Percentiles rank a stretch among this genome's conserved stretches.
Conservation (phyloP, 1,140 invertebrate species). For the Polypedilum vanderplanki region DNA sequence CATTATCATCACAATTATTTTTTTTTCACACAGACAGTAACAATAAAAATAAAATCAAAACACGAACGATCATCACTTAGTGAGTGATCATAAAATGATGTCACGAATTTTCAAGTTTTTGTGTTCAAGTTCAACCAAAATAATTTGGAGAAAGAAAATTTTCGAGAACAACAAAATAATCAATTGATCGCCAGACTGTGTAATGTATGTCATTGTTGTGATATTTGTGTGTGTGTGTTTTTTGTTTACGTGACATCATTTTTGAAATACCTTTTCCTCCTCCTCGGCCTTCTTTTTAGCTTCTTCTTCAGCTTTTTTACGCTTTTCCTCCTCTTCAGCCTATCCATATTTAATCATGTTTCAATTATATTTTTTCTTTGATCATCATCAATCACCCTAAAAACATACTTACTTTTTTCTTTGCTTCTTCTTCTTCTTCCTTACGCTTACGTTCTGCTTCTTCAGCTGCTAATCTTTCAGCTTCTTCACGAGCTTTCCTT, state of each 20-base stretch:
- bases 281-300: slow-evolving; percentile 32
- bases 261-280: slow-evolving; percentile 31
- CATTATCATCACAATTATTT: background rate
- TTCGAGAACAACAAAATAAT: too few relatives aligned
- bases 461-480: slow-evolving; percentile 30
- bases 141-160: background rate
- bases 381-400: background rate
- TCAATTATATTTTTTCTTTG: background rate
- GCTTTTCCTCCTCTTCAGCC: slow-evolving; percentile 26
- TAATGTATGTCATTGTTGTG: background rate
- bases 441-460: slow-evolving; percentile 27
- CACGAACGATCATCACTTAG: background rate
- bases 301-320: slow-evolving; percentile 29
- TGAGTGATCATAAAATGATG: background rate
- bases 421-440: slow-evolving; percentile 33
- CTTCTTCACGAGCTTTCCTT: slow-evolving; percentile 32
- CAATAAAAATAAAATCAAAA: background rate
- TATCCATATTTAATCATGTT: slow-evolving; percentile 27
- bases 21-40: background rate
- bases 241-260: slow-evolving; percentile 25
- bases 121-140: background rate
- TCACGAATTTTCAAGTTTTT: background rate
- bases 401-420: slow-evolving; percentile 32
- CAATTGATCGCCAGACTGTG: background rate
- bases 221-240: background rate